These are phyloP conservation scores for Temnothorax ravouxi DNA, from an alignment of 2,888 invertebrate species.

Conservation along the genomic window DNA sequence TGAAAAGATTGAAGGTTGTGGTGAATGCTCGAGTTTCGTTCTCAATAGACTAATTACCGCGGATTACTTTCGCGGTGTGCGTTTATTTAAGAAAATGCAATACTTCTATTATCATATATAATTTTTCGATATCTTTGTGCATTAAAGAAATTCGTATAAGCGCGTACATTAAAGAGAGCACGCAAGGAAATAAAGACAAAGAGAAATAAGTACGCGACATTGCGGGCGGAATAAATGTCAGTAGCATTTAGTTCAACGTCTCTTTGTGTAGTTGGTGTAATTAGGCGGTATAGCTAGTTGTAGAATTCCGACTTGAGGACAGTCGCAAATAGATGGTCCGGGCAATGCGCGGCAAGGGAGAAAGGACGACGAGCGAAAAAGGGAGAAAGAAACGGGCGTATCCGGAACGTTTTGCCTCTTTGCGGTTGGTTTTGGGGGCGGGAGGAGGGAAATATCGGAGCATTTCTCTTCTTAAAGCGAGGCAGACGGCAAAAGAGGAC, in stretches of 20 bases:
- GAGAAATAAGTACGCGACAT: not conserved
- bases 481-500: constrained; percentile 4
- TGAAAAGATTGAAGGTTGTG: not conserved
- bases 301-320: constrained; percentile 54
- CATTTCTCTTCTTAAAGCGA: constrained; percentile 27
- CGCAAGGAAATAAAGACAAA: not conserved
- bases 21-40: not conserved
- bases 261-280: constrained; percentile 48
- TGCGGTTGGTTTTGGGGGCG: not conserved
- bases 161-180: not conserved
- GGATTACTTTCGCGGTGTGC: not conserved
- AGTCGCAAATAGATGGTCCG: constrained; percentile 49
- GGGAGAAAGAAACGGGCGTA: constrained; percentile 9
- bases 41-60: not conserved
- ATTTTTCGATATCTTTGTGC: not conserved
- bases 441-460: constrained; percentile 31
- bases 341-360: not conserved
- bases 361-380: not conserved
- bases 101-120: not conserved
- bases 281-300: constrained; percentile 54
- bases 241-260: constrained; percentile 50
- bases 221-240: constrained; percentile 31
- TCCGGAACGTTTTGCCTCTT: constrained; percentile 54
- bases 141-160: not conserved
- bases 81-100: constrained; percentile 11